Conservation (phyloP, 2,888 invertebrate genomes). For the Salticus scenicus region DNA sequence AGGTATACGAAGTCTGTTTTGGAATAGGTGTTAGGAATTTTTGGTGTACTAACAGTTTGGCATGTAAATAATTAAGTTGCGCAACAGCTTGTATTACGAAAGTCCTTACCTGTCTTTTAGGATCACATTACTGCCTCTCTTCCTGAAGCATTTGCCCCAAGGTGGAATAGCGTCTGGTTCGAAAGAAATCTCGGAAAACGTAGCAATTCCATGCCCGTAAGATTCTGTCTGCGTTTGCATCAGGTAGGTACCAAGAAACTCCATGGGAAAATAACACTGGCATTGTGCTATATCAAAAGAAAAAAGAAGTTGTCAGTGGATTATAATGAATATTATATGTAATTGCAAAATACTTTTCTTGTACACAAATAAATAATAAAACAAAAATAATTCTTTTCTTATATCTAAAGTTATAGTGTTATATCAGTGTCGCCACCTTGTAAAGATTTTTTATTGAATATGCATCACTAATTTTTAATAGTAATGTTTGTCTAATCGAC, state of each 20-base stretch:
- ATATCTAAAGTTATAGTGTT: too few relatives aligned
- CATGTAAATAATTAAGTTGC: too few relatives aligned
- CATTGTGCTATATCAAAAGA: background rate
- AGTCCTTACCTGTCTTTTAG: conserved; percentile 81
- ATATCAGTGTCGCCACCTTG: too few relatives aligned
- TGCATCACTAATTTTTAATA: too few relatives aligned
- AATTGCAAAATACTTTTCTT: background rate
- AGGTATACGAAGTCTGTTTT: too few relatives aligned
- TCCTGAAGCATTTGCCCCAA: conserved; percentile 81
- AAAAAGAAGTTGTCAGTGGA: background rate
- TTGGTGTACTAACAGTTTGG: too few relatives aligned
- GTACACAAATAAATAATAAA: too few relatives aligned
- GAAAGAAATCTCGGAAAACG: conserved; percentile 80
- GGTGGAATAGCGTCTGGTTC: conserved; percentile 81
- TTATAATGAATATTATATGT: background rate
- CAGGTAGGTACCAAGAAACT: conserved; percentile 81
- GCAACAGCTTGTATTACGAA: too few relatives aligned
- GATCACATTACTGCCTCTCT: conserved; percentile 80
- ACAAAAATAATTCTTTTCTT: too few relatives aligned
- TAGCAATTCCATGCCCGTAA: conserved; percentile 76
- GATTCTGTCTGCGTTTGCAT: conserved; percentile 78
- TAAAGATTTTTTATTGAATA: too few relatives aligned
- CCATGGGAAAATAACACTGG: conserved; percentile 81
- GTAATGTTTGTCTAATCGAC: too few relatives aligned
- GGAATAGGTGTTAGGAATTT: too few relatives aligned